phyloP scores from a whole-genome alignment of 2,113 vertebrate species.

The Fukomys damarensis region DNA sequence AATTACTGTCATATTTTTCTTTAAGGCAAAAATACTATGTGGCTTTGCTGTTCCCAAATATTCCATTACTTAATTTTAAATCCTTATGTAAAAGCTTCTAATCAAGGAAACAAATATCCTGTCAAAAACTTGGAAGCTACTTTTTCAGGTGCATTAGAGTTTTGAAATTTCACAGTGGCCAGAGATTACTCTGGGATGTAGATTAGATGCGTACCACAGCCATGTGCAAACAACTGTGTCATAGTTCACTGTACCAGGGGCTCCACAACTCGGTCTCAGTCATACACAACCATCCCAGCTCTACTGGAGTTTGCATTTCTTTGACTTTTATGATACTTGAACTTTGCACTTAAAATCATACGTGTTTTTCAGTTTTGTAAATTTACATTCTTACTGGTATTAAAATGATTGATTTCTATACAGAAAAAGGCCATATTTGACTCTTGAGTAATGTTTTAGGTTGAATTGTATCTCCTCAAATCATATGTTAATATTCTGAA shows the following conservation, averaged over 20 bases:
- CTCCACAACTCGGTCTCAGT: not conserved
- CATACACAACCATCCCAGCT: not conserved
- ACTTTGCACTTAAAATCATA: not conserved
- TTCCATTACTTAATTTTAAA: not conserved
- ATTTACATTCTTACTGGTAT: not conserved
- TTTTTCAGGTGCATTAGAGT: not conserved
- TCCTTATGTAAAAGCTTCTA: not conserved
- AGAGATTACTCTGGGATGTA: not conserved
- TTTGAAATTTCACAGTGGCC: not conserved
- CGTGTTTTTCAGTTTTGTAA: not conserved
- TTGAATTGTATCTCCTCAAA: not conserved
- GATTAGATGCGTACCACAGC: not conserved
- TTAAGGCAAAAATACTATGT: not conserved
- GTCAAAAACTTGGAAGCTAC: not conserved
- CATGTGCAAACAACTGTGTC: not conserved
- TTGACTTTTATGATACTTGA: not conserved
- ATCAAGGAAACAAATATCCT: not conserved
- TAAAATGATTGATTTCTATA: not conserved
- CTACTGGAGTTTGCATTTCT: not conserved
- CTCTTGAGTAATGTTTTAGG: not conserved
- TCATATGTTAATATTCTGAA: not conserved
- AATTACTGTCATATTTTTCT: not conserved
- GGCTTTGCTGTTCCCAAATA: not conserved
- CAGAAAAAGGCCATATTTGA: not conserved
- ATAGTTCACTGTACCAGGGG: not conserved